Conservation (phyloP, 2,797 vertebrate genomes). For the Acrossocheilus wenchowensis region DNA sequence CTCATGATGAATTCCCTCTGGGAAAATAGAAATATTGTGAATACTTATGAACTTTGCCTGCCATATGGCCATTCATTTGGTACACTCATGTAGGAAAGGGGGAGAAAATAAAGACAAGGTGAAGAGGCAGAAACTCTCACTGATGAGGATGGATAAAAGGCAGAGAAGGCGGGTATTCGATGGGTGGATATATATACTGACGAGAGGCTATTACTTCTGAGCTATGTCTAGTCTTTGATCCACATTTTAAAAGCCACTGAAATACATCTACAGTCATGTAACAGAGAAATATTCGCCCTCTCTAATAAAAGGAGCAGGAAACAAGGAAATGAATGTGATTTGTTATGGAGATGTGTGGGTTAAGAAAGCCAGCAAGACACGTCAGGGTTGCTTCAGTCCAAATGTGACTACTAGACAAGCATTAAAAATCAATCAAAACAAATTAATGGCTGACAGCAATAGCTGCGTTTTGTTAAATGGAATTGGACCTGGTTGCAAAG, state of each 20-base stretch:
- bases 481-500: constrained; percentile 65
- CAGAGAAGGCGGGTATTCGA: not conserved
- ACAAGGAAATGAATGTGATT: constrained; percentile 8
- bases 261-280: constrained; percentile 7
- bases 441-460: constrained; percentile 63
- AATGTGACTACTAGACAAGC: constrained; percentile 55
- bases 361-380: constrained; percentile 28
- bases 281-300: not conserved
- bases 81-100: not conserved
- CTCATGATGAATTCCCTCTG: constrained; percentile 77
- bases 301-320: constrained; percentile 5
- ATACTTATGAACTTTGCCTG: constrained; percentile 71
- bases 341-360: not conserved
- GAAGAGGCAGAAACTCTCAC: not conserved
- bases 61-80: constrained; percentile 49
- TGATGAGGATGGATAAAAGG: constrained; percentile 22
- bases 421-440: constrained; percentile 75
- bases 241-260: not conserved
- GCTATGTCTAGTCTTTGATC: constrained; percentile 7
- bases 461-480: constrained; percentile 69
- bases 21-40: constrained; percentile 79
- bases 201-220: constrained; percentile 7
- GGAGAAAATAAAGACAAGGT: constrained; percentile 34
- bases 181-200: not conserved
- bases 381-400: constrained; percentile 26